Base-by-base conservation (phyloP, 2,888 invertebrate species). In the Troilus luridus region DNA sequence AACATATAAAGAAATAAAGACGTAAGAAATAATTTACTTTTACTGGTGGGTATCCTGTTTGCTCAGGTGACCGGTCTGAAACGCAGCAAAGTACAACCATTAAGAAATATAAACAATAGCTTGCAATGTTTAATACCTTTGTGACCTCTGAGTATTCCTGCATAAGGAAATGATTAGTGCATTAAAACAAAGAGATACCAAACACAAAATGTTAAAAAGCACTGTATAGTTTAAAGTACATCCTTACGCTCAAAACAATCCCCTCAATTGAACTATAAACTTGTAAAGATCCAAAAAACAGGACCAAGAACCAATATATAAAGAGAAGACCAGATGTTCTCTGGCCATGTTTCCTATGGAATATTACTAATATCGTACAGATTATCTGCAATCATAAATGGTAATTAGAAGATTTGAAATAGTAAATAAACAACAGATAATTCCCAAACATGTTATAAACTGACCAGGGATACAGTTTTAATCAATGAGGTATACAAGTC, bases 291-390 rank as follows among this genome's bases (percentile, higher is more conserved):
- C 56, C 85, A 3, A 85, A 41, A 19, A 85, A 85, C 21, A 56
- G 10, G 6, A 56, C 11, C 7, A 85, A 19, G 41, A 85, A 85
- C 56, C 54, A 56, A 19, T 56, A 85, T 8, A 85, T 10, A n/a
- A 85, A 85, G 21, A 56, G 21, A 54, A 85, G 85, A 1, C 85
- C 85, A 5, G 85, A 59, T 7, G 64, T 41, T 77, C 77, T 64
- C 90, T 58, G 90, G 77, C 58, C 67, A 90, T 58, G 72, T 58
- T 67, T 90, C 21, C 90, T 90, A 41, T 72, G 67, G n/a, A 85
- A 58, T 56, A 85, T 85, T 21, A 85, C 85, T 58, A 85, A 58
- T 14, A 56, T n/a, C 12, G n/a, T 56, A n/a, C 85, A 85, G 0
- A 56, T 56, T 56, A n/a, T n/a, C 85, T 85, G 56, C 0, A 85